Base-by-base conservation (phyloP, 2,797 vertebrate species). In the Mallotus villosus region DNA sequence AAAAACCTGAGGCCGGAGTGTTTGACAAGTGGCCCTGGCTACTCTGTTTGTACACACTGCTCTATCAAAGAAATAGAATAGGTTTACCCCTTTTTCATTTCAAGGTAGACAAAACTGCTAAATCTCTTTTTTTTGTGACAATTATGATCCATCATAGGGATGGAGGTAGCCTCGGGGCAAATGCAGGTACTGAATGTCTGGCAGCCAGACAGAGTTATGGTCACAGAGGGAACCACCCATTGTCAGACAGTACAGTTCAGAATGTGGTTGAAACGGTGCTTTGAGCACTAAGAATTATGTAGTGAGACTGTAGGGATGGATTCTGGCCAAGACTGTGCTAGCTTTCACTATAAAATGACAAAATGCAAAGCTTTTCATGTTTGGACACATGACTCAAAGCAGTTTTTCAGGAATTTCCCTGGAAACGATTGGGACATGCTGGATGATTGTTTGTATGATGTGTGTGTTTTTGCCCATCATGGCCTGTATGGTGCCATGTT, bases 101-200 rank as follows among this genome's bases (percentile, higher is more conserved):
- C 24, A 14, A 66, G 24, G 46, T 25, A 46, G 46, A 27, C 22
- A 66, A 66, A 25, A 12, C 62, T 76, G 67, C 82, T 71, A 61
- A 76, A 49, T 59, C 49, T 59, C 41, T 75, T 64, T 66, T 59
- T 41, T 75, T 64, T 63, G 77, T 78, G 82, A 84, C 78, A 80
- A 78, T 86, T 78, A 84, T 81, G 78, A 74, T 84, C 66, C 77
- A 71, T 88, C 74, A 82, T 68, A 84, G 79, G 73, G 57, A 58
- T 46, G n/a, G 16, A 59, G 71, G 64, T 79, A 68, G 78, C 74
- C 74, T 25, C 0, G 59, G 78, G 70, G 76, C 68, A 70, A 62
- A 71, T 27, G 16, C 63, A 24, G 65, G 8, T 16, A 2, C 25
- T 68, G 72, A 84, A 85, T 79, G 72, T 74, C 76, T 81, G 84